A percentile compares a stretch with the other conserved stretches of the same genome.
Conservation (phyloP, 2,888 invertebrate species). For the Crocallis elinguaria region DNA sequence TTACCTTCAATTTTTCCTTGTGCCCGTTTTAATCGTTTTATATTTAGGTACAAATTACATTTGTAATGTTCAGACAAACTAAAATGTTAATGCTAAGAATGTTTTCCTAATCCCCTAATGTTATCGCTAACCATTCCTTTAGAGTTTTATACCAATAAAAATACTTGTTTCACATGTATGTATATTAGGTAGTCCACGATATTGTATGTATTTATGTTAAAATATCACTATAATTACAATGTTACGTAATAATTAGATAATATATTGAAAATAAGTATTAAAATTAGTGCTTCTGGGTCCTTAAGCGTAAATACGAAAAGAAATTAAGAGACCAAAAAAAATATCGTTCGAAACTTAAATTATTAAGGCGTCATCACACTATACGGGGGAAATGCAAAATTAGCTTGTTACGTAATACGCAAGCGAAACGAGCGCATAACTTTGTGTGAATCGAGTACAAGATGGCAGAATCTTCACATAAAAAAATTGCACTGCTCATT, state of each 20-base stretch:
- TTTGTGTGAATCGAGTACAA: too few relatives aligned
- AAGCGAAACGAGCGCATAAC: too few relatives aligned
- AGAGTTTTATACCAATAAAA: conserved; percentile 33
- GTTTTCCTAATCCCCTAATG: conserved; percentile 23
- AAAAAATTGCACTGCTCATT: too few relatives aligned
- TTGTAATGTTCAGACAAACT: too few relatives aligned
- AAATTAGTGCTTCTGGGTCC: conserved; percentile 29
- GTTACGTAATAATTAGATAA: conserved; percentile 26
- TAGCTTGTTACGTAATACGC: too few relatives aligned
- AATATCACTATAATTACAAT: conserved; percentile 25
- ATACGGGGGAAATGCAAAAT: conserved; percentile 12
- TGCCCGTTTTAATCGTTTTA: too few relatives aligned
- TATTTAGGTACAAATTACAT: too few relatives aligned
- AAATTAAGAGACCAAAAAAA: neutral
- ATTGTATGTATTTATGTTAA: conserved; percentile 34
- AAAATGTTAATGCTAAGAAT: conserved; percentile 24
- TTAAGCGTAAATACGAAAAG: conserved; percentile 30
- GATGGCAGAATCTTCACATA: too few relatives aligned
- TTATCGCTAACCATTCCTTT: conserved; percentile 52
- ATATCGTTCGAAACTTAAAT: neutral
- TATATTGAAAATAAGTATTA: conserved; percentile 31
- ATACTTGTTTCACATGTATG: conserved; percentile 27
- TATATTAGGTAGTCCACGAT: conserved; percentile 26
- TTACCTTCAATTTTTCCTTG: too few relatives aligned
- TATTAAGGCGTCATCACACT: neutral